Conservation (phyloP, 2,113 vertebrate species). For the Periophthalmodon schlosseri region DNA sequence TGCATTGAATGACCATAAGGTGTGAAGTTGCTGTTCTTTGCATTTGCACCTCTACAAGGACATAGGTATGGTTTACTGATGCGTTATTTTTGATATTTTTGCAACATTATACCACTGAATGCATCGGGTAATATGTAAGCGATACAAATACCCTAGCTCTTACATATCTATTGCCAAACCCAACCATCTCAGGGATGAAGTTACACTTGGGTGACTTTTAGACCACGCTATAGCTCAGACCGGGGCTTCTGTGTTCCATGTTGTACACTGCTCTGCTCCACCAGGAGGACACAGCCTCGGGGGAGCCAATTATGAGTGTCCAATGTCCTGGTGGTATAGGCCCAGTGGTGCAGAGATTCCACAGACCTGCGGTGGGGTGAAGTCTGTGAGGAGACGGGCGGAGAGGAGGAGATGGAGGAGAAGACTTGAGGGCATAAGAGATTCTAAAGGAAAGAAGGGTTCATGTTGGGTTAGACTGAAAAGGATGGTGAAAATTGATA, state of each 20-base stretch:
- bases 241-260: constrained; percentile 26
- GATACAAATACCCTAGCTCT: neutral
- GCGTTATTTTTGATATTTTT: no score
- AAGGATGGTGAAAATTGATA: neutral
- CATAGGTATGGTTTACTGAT: no score
- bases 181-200: neutral
- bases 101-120: no score
- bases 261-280: constrained; percentile 39
- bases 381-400: constrained; percentile 12
- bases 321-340: constrained; percentile 52
- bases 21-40: no score
- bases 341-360: constrained; percentile 47
- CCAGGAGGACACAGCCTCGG: constrained; percentile 36
- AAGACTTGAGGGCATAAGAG: constrained; percentile 29
- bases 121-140: no score
- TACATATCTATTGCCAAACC: neutral
- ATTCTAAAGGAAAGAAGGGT: neutral
- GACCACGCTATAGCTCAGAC: constrained; percentile 17
- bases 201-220: constrained; percentile 26
- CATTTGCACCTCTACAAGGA: no score
- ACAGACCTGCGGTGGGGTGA: constrained; percentile 39
- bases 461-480: neutral
- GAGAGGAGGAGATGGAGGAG: constrained; percentile 16
- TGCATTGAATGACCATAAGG: no score
- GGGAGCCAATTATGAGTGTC: constrained; percentile 69